These are phyloP conservation scores for Ellobius talpinus DNA, from an alignment of 2,113 vertebrate genomes.

Conservation along the genomic window DNA sequence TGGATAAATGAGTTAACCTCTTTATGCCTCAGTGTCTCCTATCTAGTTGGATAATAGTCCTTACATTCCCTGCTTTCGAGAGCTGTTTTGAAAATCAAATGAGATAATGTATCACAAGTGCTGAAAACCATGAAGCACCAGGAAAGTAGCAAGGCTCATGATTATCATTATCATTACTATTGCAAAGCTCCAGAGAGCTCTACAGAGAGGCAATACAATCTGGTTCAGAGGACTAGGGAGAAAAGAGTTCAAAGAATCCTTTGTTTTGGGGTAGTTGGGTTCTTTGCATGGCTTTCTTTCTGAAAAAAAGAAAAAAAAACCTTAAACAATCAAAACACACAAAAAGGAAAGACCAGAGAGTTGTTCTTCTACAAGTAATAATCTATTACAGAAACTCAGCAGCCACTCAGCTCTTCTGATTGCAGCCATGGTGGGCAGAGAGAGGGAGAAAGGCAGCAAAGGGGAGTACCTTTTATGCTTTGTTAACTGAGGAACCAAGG, in stretches of 20 bases:
- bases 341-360: slow-evolving; percentile 78
- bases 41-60: slow-evolving; percentile 58
- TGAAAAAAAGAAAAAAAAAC: slow-evolving; percentile 45
- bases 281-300: slow-evolving; percentile 68
- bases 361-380: slow-evolving; percentile 76
- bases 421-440: slow-evolving; percentile 68
- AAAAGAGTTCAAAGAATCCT: slow-evolving; percentile 78
- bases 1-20: slow-evolving; percentile 77
- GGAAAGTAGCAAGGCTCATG: slow-evolving; percentile 71
- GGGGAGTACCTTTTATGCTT: slow-evolving; percentile 74
- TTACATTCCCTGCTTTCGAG: slow-evolving; percentile 53
- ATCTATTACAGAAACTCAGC: slow-evolving; percentile 79
- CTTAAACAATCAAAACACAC: slow-evolving; percentile 80
- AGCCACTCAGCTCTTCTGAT: slow-evolving; percentile 71
- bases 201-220: slow-evolving; percentile 70
- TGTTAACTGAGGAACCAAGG: slow-evolving; percentile 71
- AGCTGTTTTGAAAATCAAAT: slow-evolving; percentile 81
- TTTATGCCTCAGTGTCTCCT: slow-evolving; percentile 58
- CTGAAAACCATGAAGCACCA: slow-evolving; percentile 67
- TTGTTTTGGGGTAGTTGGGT: slow-evolving; percentile 74
- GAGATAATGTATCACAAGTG: slow-evolving; percentile 77
- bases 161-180: slow-evolving; percentile 81
- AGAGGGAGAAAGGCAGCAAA: slow-evolving; percentile 60
- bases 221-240: slow-evolving; percentile 55
- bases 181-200: slow-evolving; percentile 70